phyloP scores from a whole-genome alignment of 2,888 invertebrate species.

The Thereva nobilitata region DNA sequence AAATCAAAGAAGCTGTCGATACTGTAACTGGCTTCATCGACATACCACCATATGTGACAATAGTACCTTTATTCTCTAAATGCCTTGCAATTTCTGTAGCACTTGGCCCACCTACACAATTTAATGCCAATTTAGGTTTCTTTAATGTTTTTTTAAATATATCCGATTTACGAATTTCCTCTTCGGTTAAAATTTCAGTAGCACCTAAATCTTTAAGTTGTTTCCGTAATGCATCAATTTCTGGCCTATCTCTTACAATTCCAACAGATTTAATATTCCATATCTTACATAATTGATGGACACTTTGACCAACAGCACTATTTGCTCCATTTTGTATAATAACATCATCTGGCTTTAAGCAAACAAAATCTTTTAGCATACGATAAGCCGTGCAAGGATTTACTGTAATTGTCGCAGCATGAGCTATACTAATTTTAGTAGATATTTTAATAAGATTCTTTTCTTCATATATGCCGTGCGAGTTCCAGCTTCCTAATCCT shows the following conservation, averaged over 20 bases:
- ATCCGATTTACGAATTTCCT: constrained; percentile 68
- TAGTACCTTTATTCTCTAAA: constrained; percentile 70
- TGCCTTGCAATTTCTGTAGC: constrained; percentile 79
- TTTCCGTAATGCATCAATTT: constrained; percentile 67
- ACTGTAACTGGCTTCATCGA: constrained; percentile 83
- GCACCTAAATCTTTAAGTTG: constrained; percentile 79
- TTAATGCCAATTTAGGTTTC: constrained; percentile 82
- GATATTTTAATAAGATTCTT: constrained; percentile 71
- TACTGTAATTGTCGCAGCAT: constrained; percentile 87
- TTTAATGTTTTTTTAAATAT: constrained; percentile 65
- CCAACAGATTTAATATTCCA: constrained; percentile 83
- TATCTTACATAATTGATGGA: constrained; percentile 84
- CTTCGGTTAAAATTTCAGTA: constrained; percentile 81
- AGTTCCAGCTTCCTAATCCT: constrained; percentile 61
- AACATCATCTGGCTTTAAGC: constrained; percentile 75
- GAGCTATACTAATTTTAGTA: constrained; percentile 68
- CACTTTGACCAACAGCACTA: constrained; percentile 90
- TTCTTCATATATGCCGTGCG: constrained; percentile 62
- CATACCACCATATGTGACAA: constrained; percentile 97
- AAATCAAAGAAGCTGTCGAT: constrained; percentile 79
- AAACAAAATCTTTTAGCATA: constrained; percentile 89
- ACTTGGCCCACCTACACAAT: constrained; percentile 92
- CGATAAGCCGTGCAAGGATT: constrained; percentile 97
- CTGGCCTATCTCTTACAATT: constrained; percentile 79
- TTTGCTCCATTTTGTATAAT: constrained; percentile 97